Conservation (phyloP, 2,888 invertebrate genomes). For the Anarsia innoxiella region DNA sequence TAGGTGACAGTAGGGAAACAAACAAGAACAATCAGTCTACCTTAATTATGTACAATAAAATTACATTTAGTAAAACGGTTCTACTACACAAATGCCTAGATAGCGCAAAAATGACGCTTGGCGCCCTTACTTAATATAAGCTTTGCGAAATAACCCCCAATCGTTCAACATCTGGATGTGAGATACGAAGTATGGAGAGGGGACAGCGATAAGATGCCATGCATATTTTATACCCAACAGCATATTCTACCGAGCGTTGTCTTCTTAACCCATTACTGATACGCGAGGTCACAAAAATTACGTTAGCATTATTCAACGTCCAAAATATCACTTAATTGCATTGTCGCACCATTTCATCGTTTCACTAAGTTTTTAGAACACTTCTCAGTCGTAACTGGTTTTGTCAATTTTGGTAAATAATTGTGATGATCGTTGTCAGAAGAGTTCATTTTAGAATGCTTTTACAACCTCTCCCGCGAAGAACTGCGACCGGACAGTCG, state of each 20-base stretch:
- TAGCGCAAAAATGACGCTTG: neutral
- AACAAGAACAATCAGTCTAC: too few relatives aligned
- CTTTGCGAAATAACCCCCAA: too few relatives aligned
- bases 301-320: conserved; percentile 26
- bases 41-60: too few relatives aligned
- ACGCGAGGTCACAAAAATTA: conserved; percentile 42
- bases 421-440: conserved; percentile 25
- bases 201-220: conserved; percentile 18
- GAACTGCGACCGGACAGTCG: conserved; percentile 14
- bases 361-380: conserved; percentile 29
- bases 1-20: too few relatives aligned
- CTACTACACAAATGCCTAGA: neutral
- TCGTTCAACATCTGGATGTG: too few relatives aligned
- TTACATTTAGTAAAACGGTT: too few relatives aligned
- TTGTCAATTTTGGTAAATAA: conserved; percentile 20
- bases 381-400: conserved; percentile 29
- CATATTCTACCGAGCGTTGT: conserved; percentile 8
- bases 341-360: conserved; percentile 30
- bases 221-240: conserved; percentile 11
- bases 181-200: too few relatives aligned
- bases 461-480: conserved; percentile 17
- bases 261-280: conserved; percentile 14
- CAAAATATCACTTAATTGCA: conserved; percentile 35
- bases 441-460: conserved; percentile 30
- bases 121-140: neutral